These are phyloP conservation scores for Prinia subflava DNA, from an alignment of 2,113 vertebrate genomes.

Conservation along the genomic window DNA sequence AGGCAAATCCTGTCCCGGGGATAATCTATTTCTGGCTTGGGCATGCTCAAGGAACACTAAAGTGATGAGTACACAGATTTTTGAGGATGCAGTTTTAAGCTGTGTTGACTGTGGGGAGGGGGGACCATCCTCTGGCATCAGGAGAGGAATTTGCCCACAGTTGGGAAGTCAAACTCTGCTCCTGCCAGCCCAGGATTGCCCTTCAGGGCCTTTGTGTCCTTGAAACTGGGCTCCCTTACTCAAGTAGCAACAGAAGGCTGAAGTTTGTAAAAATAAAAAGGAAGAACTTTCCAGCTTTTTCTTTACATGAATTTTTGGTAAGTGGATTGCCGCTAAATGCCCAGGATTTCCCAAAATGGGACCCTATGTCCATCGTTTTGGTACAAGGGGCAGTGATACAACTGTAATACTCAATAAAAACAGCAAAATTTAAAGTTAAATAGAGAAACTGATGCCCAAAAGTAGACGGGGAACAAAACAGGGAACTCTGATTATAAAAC, in stretches of 20 bases:
- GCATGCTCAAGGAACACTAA: slow-evolving; percentile 22
- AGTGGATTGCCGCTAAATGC: not conserved
- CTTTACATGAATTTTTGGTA: not conserved
- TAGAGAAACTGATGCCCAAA: not conserved
- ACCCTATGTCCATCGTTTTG: rapidly evolving
- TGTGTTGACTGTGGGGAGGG: not conserved
- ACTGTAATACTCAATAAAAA: not conserved
- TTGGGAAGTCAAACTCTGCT: not conserved
- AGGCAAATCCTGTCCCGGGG: slow-evolving; percentile 33
- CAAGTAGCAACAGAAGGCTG: not conserved
- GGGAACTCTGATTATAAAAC: not conserved
- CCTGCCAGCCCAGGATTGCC: not conserved
- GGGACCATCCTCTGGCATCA: not conserved
- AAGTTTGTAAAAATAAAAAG: not conserved
- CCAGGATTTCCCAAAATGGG: not conserved
- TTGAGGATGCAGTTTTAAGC: not conserved
- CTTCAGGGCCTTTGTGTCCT: slow-evolving; percentile 7
- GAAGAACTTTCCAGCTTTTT: not conserved
- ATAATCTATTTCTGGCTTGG: slow-evolving; percentile 39
- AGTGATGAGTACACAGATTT: slow-evolving; percentile 50
- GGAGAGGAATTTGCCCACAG: slow-evolving; percentile 1
- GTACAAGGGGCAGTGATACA: not conserved
- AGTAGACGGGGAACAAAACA: not conserved
- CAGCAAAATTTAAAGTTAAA: not conserved
- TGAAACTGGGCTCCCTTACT: not conserved